Evolutionary conservation across 2,888 invertebrate genomes (phyloP), one percentile per base, ranked within the genome.

Genomic region (Smittia aterrima): DNA sequence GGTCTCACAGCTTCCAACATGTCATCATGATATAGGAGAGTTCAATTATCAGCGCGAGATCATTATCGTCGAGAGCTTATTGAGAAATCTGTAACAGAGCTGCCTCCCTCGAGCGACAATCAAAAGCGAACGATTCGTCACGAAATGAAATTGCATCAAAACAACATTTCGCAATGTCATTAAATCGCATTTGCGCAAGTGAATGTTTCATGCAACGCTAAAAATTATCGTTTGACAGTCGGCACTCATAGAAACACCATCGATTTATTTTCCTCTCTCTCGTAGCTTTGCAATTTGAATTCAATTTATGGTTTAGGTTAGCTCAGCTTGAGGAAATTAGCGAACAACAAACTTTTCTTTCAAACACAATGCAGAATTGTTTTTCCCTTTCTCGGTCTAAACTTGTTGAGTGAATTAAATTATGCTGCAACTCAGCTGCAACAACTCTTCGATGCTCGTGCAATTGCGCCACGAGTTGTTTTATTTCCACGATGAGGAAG

Each of bases 391-490:
- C 16, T n/a, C 16, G 47, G n/a, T n/a, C 11, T 6, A 16, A 13
- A 11, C 47, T 13, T 6, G 47, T 11, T n/a, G 47, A 47, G 47
- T 47, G 16, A 47, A 47, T 47, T 47, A 16, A 47, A 47, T n/a
- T 47, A 38, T 47, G 47, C 16, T n/a, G 47, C 47, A 47, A 32
- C 32, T 32, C 16, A 3, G 47, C 3, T 47, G 47, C 47, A 47
- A 9, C 38, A 38, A 6, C 11, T 47, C 16, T 47, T 47, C 11
- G 2, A 16, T 47, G 47, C 47, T 47, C 47, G 16, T 47, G 47
- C 47, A 47, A 47, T 47, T 47, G 47, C 47, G 16, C 47, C 47
- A 47, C 47, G 16, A 47, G 47, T n/a, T 47, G 32, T 32, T 47
- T 47, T 16, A n/a, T 47, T 3, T 47, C 2, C n/a, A 47, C 7